Evolutionary conservation across 1,140 invertebrate species (phyloP).

Genomic region (Drosophila guanche): DNA sequence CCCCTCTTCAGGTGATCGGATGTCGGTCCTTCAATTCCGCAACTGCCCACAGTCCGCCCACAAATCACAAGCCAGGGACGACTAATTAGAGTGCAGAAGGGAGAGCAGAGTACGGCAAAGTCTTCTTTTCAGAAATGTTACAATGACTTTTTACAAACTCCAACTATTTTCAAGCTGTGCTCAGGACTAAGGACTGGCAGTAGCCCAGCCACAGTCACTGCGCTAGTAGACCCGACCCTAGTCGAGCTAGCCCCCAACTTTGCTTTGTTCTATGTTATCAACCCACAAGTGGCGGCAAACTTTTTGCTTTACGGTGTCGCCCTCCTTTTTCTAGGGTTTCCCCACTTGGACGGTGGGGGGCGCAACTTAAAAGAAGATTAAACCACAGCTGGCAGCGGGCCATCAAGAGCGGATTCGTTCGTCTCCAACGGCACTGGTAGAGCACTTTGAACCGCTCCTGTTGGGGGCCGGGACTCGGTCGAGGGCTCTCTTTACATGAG

Average conservation of each 20-base stretch:
- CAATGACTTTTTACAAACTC: conserved; percentile 77
- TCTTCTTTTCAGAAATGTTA: conserved; percentile 49
- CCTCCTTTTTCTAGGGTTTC: conserved; percentile 51
- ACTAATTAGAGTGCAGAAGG: conserved; percentile 76
- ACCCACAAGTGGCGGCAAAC: conserved; percentile 74
- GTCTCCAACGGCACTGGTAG: conserved; percentile 1
- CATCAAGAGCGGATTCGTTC: conserved; percentile 31
- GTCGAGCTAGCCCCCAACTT: conserved; percentile 12
- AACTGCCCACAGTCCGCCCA: conserved; percentile 52
- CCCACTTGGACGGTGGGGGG: background rate
- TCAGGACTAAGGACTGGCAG: conserved; percentile 32
- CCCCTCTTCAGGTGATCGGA: conserved; percentile 18
- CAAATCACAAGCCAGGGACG: conserved; percentile 78
- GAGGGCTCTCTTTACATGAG: conserved; percentile 38
- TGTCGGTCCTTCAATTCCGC: conserved; percentile 31
- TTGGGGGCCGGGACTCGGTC: conserved; percentile 37
- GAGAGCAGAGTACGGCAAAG: conserved; percentile 33
- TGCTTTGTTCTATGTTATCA: conserved; percentile 75
- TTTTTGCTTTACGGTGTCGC: conserved; percentile 63
- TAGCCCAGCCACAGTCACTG: background rate
- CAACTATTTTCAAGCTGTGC: conserved; percentile 69
- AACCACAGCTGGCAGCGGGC: conserved; percentile 64
- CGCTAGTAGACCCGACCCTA: background rate
- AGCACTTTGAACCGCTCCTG: conserved; percentile 55
- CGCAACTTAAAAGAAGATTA: conserved; percentile 79